Evolutionary conservation across 2,113 vertebrate species (phyloP).

Genomic region (Pica pica): DNA sequence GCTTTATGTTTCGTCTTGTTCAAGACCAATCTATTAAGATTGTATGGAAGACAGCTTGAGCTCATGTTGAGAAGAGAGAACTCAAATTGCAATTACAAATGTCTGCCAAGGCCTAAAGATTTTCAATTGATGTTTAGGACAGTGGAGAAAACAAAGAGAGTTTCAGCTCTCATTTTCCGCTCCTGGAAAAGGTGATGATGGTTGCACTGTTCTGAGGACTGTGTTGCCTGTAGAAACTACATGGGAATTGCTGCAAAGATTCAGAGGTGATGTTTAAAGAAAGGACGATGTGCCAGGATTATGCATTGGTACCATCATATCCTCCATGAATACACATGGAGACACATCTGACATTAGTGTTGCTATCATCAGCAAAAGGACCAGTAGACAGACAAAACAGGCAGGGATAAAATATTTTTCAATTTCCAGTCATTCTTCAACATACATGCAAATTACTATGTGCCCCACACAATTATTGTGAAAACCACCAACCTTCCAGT

Average conservation of each 20-base stretch:
- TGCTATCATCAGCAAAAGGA: background rate
- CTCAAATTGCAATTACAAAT: background rate
- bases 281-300: background rate
- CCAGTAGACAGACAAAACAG: background rate
- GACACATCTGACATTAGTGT: background rate
- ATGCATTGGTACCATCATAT: background rate
- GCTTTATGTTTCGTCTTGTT: background rate
- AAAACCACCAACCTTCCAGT: background rate
- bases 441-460: background rate
- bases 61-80: background rate
- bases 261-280: accelerated
- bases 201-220: background rate
- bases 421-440: background rate
- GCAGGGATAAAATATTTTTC: background rate
- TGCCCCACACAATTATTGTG: background rate
- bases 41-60: background rate
- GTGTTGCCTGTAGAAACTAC: background rate
- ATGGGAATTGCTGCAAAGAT: background rate
- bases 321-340: background rate
- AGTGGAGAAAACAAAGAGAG: background rate
- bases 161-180: background rate
- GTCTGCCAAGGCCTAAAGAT: background rate
- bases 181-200: background rate
- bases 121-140: background rate
- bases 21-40: background rate